These are phyloP conservation scores for Zosterops borbonicus DNA, from an alignment of 2,113 vertebrate species.

Conservation along the genomic window DNA sequence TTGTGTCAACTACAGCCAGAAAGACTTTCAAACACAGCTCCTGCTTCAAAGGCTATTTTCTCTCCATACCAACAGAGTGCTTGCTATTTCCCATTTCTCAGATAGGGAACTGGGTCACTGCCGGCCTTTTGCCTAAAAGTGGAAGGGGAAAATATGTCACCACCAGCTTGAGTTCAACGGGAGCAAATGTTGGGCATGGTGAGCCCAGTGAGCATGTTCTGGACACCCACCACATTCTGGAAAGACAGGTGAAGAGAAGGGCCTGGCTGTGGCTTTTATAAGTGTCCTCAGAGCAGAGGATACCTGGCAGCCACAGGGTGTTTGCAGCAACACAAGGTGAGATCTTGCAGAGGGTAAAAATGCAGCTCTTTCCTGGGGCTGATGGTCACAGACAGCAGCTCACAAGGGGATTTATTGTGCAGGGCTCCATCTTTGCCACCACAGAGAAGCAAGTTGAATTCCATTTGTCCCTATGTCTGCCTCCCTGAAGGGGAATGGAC, in stretches of 20 bases:
- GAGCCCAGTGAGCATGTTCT: neutral
- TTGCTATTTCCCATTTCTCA: neutral
- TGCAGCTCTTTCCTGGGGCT: neutral
- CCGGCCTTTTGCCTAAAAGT: neutral
- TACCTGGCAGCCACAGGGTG: too few species aligned
- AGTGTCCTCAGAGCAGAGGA: neutral
- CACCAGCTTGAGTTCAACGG: neutral
- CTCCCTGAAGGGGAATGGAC: neutral
- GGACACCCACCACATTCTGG: neutral
- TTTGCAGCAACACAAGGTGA: neutral
- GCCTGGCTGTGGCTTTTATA: neutral
- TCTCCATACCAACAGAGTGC: neutral
- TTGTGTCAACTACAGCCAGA: neutral
- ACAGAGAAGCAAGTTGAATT: neutral
- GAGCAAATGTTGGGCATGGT: neutral
- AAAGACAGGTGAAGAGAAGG: neutral
- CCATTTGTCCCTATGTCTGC: neutral
- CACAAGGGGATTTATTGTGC: neutral
- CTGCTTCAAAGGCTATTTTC: neutral
- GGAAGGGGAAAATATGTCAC: neutral
- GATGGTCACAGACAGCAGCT: fast-evolving
- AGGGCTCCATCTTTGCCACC: neutral
- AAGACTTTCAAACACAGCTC: neutral
- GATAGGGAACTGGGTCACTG: neutral
- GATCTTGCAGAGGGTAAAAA: neutral